phyloP scores from a whole-genome alignment of 2,113 vertebrate genomes.

The Prinia subflava region DNA sequence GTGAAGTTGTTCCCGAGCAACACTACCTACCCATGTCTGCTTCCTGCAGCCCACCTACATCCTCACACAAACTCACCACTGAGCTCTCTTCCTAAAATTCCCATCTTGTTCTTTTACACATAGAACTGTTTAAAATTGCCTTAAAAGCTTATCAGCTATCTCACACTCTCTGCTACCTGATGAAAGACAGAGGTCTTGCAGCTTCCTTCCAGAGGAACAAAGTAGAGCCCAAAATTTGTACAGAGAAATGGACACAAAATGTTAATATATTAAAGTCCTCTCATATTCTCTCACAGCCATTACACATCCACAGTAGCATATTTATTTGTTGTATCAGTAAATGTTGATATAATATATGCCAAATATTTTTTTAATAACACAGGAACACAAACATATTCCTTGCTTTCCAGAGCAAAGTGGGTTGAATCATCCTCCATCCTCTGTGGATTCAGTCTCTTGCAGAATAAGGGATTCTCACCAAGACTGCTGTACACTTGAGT shows the following conservation, averaged over 20 bases:
- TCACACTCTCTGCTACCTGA: not conserved
- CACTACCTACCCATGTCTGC: not conserved
- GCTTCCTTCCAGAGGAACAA: not conserved
- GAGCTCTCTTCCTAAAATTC: not conserved
- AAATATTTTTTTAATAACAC: not conserved
- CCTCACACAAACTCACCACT: not conserved
- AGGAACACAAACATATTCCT: not conserved
- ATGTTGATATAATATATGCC: not conserved
- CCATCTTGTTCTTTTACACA: not conserved
- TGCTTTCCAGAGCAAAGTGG: not conserved
- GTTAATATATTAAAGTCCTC: not conserved
- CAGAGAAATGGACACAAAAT: not conserved
- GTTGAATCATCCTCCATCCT: not conserved
- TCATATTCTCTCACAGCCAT: not conserved
- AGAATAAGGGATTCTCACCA: not conserved
- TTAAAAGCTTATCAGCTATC: not conserved
- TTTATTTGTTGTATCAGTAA: not conserved
- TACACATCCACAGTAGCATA: not conserved
- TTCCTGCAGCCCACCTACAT: not conserved
- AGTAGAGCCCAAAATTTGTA: not conserved
- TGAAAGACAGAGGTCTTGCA: not conserved
- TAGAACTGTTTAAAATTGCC: not conserved
- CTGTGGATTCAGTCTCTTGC: not conserved
- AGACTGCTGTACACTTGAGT: not conserved
- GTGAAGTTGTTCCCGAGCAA: not conserved